Conservation (phyloP, 2,797 vertebrate genomes). For the Alfaro cultratus region DNA sequence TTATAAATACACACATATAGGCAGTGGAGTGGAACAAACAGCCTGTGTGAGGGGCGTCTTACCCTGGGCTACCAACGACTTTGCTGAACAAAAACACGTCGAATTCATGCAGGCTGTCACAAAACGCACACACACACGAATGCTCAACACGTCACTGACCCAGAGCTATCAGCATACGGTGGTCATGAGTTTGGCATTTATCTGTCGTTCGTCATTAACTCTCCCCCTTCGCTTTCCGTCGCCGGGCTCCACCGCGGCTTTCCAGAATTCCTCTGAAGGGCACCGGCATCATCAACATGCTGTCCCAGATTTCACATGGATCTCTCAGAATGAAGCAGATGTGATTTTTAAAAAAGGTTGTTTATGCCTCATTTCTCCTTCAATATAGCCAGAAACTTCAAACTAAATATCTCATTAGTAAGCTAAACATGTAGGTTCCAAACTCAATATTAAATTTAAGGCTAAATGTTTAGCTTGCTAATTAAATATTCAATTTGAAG, state of each 20-base stretch:
- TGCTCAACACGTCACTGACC: slow-evolving; percentile 28
- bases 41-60: neutral
- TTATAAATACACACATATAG: neutral
- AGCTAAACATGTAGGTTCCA: no score
- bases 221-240: neutral
- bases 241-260: neutral
- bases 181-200: slow-evolving; percentile 52
- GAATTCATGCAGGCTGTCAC: neutral
- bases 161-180: slow-evolving; percentile 25
- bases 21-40: neutral
- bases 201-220: slow-evolving; percentile 39
- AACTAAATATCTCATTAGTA: neutral
- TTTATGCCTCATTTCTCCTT: neutral
- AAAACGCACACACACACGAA: slow-evolving; percentile 9
- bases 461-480: neutral
- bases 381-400: neutral
- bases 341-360: neutral
- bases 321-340: neutral
- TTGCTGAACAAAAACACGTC: slow-evolving; percentile 27
- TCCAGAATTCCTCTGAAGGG: neutral
- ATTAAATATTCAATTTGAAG: neutral
- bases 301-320: neutral
- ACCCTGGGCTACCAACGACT: slow-evolving; percentile 47
- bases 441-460: no score
- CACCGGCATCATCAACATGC: neutral